phyloP scores from a whole-genome alignment of 1,140 invertebrate species.

The Trichonephila clavata region DNA sequence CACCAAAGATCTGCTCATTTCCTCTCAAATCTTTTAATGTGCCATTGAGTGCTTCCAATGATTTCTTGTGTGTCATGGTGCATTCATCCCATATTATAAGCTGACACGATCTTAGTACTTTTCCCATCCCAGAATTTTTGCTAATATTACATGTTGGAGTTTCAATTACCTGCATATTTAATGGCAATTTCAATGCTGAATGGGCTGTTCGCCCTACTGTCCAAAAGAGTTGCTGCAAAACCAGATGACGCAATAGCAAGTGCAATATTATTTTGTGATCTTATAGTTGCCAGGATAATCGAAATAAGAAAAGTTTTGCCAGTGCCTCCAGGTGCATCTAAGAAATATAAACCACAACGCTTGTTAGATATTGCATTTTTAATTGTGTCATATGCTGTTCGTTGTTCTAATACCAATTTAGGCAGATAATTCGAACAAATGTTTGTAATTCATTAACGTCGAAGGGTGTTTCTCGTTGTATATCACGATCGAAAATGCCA shows the following conservation, averaged over 20 bases:
- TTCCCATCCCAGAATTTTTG: neutral
- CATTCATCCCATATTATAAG: constrained; percentile 78
- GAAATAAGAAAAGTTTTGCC: constrained; percentile 80
- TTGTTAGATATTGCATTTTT: too few species aligned
- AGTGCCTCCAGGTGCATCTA: constrained; percentile 79
- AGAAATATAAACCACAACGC: constrained; percentile 74
- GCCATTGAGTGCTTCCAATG: constrained; percentile 79
- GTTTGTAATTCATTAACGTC: too few species aligned
- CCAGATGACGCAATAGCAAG: constrained; percentile 83
- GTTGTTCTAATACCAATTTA: too few species aligned
- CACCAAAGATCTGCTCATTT: constrained; percentile 74
- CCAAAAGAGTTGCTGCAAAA: constrained; percentile 83
- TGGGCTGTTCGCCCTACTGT: constrained; percentile 83
- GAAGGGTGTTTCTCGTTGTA: constrained; percentile 27
- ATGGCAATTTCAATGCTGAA: constrained; percentile 82
- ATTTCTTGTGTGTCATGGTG: constrained; percentile 77
- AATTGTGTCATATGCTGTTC: too few species aligned
- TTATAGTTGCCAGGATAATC: constrained; percentile 72
- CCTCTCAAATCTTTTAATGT: constrained; percentile 79
- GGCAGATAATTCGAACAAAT: too few species aligned
- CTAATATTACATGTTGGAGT: neutral
- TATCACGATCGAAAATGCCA: too few species aligned
- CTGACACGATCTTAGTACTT: neutral
- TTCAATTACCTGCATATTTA: constrained; percentile 78
- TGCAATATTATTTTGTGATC: constrained; percentile 79